phyloP scores from a whole-genome alignment of 1,140 invertebrate genomes.

The Nymphalis io region DNA sequence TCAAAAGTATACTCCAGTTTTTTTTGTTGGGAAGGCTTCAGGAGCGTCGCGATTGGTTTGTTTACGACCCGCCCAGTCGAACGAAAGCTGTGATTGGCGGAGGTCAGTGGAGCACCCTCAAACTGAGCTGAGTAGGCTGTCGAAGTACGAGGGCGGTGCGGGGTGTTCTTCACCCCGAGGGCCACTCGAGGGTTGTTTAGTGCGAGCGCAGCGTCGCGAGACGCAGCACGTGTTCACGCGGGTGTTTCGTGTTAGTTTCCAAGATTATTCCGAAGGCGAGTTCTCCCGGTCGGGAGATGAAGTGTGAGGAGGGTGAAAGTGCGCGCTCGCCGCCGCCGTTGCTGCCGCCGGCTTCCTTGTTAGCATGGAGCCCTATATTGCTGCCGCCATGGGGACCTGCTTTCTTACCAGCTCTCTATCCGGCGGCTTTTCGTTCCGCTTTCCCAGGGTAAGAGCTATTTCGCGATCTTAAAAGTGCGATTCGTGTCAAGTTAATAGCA shows the following conservation, averaged over 20 bases:
- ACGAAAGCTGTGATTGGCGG: conserved; percentile 54
- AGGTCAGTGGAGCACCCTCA: conserved; percentile 72
- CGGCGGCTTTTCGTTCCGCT: conserved; percentile 81
- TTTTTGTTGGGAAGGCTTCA: conserved; percentile 72
- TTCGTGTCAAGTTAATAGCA: too few species aligned
- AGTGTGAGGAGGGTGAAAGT: conserved; percentile 74
- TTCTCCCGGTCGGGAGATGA: conserved; percentile 77
- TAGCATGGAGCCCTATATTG: conserved; percentile 82
- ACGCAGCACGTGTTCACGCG: conserved; percentile 69
- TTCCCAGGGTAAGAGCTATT: conserved; percentile 79
- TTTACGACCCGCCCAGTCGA: conserved; percentile 56
- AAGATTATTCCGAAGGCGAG: conserved; percentile 76
- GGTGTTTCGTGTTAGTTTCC: conserved; percentile 54
- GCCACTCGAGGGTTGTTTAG: conserved; percentile 80
- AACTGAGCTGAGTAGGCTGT: conserved; percentile 75
- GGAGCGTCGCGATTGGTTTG: conserved; percentile 52
- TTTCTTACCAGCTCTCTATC: conserved; percentile 81
- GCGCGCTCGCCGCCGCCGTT: conserved; percentile 75
- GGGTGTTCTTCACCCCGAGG: conserved; percentile 78
- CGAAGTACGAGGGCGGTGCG: conserved; percentile 75
- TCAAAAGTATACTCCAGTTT: conserved; percentile 78
- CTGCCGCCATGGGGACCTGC: conserved; percentile 82
- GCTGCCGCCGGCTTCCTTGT: conserved; percentile 77
- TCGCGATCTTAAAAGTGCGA: background rate
- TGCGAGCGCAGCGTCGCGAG: conserved; percentile 71